These are phyloP conservation scores for Onychomys arenicola DNA, from an alignment of 2,797 vertebrate genomes.

Conservation along the genomic window DNA sequence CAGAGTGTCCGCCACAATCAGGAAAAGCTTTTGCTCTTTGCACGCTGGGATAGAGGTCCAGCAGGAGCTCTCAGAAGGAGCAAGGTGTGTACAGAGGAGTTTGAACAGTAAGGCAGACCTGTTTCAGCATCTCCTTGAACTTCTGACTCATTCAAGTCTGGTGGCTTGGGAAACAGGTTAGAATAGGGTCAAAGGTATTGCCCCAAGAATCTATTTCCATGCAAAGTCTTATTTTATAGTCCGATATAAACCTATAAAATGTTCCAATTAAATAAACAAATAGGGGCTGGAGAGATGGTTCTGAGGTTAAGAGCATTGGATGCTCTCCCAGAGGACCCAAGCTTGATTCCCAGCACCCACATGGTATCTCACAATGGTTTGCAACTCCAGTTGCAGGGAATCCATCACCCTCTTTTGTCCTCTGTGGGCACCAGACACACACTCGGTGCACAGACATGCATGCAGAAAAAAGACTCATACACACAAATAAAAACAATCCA, in stretches of 20 bases:
- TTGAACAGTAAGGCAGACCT: not conserved
- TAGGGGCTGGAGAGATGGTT: not conserved
- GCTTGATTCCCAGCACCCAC: not conserved
- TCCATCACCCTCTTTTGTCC: not conserved
- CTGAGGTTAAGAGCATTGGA: not conserved
- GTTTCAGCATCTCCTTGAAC: too few relatives aligned
- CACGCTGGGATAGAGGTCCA: not conserved
- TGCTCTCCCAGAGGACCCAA: not conserved
- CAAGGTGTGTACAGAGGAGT: not conserved
- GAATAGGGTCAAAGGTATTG: not conserved
- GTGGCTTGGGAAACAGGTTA: not conserved
- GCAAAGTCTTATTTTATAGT: not conserved
- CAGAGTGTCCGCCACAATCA: not conserved
- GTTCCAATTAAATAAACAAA: not conserved
- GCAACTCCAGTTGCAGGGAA: not conserved
- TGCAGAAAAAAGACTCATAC: not conserved
- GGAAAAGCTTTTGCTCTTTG: not conserved
- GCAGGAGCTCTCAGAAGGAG: not conserved
- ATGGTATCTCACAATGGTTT: not conserved
- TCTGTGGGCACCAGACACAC: not conserved
- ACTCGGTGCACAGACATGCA: not conserved
- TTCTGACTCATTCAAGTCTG: not conserved
- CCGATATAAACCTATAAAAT: not conserved
- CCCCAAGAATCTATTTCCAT: not conserved
- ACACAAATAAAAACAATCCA: not conserved